These are phyloP conservation scores for Drosophila azteca DNA, from an alignment of 1,140 invertebrate species.

Conservation along the genomic window DNA sequence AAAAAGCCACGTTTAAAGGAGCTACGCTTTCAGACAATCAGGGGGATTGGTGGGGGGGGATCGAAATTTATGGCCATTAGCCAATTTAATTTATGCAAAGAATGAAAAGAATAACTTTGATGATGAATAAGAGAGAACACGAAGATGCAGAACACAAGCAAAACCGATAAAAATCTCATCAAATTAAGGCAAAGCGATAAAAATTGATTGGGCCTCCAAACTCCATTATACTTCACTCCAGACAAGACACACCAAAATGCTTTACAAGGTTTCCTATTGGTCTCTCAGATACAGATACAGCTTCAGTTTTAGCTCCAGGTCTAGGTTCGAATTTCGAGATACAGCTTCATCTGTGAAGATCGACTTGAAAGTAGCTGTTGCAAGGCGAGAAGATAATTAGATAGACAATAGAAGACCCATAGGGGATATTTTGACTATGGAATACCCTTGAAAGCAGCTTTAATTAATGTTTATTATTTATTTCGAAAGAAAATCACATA, in stretches of 20 bases:
- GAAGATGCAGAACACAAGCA: conserved; percentile 43
- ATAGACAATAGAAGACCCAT: not conserved
- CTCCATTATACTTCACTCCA: conserved; percentile 12
- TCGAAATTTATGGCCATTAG: conserved; percentile 70
- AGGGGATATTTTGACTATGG: too few species aligned
- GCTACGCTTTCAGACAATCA: conserved; percentile 16
- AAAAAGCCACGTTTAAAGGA: conserved; percentile 28
- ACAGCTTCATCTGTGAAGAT: conserved; percentile 5
- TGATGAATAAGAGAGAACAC: conserved; percentile 21
- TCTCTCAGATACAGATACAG: not conserved
- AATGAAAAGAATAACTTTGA: conserved; percentile 35
- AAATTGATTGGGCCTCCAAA: conserved; percentile 59
- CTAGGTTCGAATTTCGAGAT: conserved; percentile 1
- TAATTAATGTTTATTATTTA: too few species aligned
- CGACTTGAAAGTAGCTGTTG: conserved; percentile 42
- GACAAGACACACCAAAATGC: conserved; percentile 33
- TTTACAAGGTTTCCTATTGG: not conserved
- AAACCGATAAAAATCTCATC: conserved; percentile 77
- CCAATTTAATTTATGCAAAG: conserved; percentile 70
- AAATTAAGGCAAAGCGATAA: conserved; percentile 79
- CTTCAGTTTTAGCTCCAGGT: conserved; percentile 1
- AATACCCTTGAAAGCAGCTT: too few species aligned
- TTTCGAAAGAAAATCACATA: too few species aligned
- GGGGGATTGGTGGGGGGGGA: conserved; percentile 1
- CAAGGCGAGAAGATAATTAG: not conserved